Evolutionary conservation across 2,888 invertebrate species (phyloP).

Genomic region (Brachyptera putata): DNA sequence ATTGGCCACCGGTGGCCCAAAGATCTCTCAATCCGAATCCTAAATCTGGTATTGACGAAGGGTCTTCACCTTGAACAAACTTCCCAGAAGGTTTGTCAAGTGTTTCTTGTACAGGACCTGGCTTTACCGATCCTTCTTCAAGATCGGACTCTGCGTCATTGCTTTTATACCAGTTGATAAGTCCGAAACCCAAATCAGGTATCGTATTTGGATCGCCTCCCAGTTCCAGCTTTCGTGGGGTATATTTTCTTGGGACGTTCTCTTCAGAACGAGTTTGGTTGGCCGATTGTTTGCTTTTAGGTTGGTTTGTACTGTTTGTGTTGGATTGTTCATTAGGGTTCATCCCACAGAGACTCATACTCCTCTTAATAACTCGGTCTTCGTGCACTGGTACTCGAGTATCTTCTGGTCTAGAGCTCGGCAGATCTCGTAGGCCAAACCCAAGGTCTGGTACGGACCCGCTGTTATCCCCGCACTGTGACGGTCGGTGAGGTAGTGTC

Average conservation of each 20-base stretch:
- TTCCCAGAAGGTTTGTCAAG: not conserved
- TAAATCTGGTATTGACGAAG: conserved; percentile 21
- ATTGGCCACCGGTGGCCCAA: not conserved
- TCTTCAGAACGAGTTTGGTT: not conserved
- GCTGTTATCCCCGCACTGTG: conserved; percentile 40
- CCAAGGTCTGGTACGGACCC: conserved; percentile 44
- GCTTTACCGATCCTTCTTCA: not conserved
- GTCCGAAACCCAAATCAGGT: conserved; percentile 19
- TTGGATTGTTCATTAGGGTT: not conserved
- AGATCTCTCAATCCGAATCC: conserved; percentile 19
- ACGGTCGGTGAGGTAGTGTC: not conserved
- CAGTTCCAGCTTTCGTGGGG: conserved; percentile 21
- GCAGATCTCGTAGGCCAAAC: conserved; percentile 40
- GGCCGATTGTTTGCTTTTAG: not conserved
- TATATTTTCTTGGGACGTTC: not conserved
- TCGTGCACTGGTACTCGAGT: conserved; percentile 14
- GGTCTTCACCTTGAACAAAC: conserved; percentile 6
- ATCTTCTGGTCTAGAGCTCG: conserved; percentile 11
- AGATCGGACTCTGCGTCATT: not conserved
- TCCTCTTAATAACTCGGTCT: conserved; percentile 17
- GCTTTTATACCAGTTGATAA: conserved; percentile 23
- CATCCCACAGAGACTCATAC: conserved; percentile 15
- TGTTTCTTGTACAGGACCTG: not conserved
- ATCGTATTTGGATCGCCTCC: conserved; percentile 12
- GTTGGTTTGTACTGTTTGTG: not conserved